Conservation (phyloP, 2,797 vertebrate genomes). For the Spinus olivaceus region DNA sequence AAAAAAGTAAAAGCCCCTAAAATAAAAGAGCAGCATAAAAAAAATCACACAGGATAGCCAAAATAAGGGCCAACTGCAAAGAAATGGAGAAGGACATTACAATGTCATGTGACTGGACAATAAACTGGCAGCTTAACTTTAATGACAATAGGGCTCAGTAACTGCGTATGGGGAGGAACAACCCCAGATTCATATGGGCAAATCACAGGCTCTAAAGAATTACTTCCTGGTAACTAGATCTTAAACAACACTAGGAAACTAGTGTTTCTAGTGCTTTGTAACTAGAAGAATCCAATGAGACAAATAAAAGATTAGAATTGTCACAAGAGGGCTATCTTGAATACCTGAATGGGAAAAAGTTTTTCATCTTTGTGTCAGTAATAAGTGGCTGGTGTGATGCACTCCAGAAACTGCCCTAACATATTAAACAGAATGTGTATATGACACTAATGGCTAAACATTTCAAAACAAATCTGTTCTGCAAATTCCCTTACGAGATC, state of each 20-base stretch:
- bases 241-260: not conserved
- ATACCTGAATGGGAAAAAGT: not conserved
- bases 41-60: not conserved
- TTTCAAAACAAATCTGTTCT: not conserved
- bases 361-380: not conserved
- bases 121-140: not conserved
- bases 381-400: not conserved
- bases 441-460: not conserved
- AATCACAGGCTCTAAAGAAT: not conserved
- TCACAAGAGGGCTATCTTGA: not conserved
- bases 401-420: not conserved
- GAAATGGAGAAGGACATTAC: not conserved
- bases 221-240: not conserved
- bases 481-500: not conserved
- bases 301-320: not conserved
- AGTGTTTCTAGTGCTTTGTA: not conserved
- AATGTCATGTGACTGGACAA: not conserved
- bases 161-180: not conserved
- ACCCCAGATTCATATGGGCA: not conserved
- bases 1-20: not conserved
- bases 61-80: not conserved
- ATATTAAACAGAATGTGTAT: not conserved
- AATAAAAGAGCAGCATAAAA: not conserved
- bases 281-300: not conserved
- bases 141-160: not conserved